Evolutionary conservation across 2,888 invertebrate species (phyloP), one percentile per base, ranked within the genome.

Genomic region (Ellobium chinense): DNA sequence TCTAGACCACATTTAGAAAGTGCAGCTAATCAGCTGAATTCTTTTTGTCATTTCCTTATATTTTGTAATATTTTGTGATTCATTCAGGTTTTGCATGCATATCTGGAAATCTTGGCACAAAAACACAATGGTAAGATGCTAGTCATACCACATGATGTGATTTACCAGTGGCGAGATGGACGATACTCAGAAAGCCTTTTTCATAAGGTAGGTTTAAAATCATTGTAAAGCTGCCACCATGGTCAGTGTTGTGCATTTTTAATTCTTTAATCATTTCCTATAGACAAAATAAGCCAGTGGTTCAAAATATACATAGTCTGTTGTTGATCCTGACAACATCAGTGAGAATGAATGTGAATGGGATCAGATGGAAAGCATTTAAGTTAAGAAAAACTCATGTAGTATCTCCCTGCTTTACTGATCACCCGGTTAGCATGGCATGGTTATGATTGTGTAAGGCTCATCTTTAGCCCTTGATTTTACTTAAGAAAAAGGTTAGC

Each of bases 81-180:
- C n/a, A 31, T 54, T 31, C 56, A 80, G 80, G 46, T 74, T 4
- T 12, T 80, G 7, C 80, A 80, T 74, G 74, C 80, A 27, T 80
- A 80, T 39, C 37, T 80, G 46, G 80, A 80, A 34, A 31, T 80
- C 24, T 39, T 80, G 37, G 73, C 80, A 0, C 80, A 80, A 36
- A 80, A 63, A 37, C 80, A 80, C 74, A 80, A 58, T 54, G 74
- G 80, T 7, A 80, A 80, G 56, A 68, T 80, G 66, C 68, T 80
- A 29, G 60, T 80, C 12, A 65, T 80, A 27, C 80, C 80, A 7
- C 74, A 68, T 68, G 74, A 74, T 58, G 74, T 80, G 31, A 56
- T 80, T 39, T 60, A 37, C 18, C 24, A 36, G n/a, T 80, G 80
- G 80, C 31, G 80, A 39, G 39, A 72, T 36, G 80, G 74, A 29